Evolutionary conservation across 2,797 vertebrate species (phyloP).

Genomic region (Anolis apletophallus): DNA sequence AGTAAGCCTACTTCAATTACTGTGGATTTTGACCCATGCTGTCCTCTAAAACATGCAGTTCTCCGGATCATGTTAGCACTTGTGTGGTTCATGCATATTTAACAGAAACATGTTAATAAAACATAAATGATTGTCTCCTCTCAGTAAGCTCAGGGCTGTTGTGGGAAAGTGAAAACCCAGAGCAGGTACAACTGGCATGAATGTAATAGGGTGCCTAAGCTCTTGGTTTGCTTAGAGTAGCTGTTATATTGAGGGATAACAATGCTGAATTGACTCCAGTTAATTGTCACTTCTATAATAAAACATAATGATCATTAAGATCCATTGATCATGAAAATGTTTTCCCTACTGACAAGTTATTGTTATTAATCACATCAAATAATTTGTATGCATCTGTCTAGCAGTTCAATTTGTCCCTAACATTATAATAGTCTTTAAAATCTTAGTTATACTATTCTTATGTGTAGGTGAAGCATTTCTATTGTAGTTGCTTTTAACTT

Average conservation of each 20-base stretch:
- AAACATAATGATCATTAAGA: neutral
- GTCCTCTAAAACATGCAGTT: constrained; percentile 45
- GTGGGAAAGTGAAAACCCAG: neutral
- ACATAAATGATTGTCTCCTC: constrained; percentile 18
- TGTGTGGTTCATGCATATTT: constrained; percentile 33
- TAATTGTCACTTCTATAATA: constrained; percentile 12
- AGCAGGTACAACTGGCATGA: neutral
- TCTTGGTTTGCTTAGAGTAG: neutral
- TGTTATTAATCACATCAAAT: neutral
- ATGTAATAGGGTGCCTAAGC: neutral
- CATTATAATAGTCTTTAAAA: neutral
- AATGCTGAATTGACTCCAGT: neutral
- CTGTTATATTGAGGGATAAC: neutral
- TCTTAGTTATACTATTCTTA: neutral
- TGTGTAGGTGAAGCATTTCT: neutral
- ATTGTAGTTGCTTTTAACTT: constrained; percentile 4
- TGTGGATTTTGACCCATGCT: constrained; percentile 12
- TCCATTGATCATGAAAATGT: constrained; percentile 2
- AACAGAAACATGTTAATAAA: constrained; percentile 27
- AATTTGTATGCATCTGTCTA: neutral
- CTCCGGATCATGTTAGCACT: neutral
- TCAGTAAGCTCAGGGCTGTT: neutral
- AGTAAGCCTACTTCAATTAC: neutral
- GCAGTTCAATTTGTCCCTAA: neutral
- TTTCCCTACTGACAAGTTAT: neutral